Base-by-base conservation (phyloP, 2,797 vertebrate genomes). In the Clarias laeviceps region DNA sequence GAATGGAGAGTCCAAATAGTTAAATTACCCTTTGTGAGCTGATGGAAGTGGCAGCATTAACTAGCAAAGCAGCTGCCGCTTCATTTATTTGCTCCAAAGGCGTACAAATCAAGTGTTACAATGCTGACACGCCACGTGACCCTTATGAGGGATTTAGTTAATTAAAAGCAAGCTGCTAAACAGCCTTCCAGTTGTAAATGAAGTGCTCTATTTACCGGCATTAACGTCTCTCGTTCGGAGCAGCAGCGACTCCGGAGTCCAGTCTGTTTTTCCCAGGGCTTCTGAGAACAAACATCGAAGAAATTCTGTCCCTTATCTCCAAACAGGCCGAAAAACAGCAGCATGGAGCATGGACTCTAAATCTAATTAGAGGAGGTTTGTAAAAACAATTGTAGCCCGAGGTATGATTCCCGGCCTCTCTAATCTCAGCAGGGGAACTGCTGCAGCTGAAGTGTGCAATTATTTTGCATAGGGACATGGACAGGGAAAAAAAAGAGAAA, bases 241-340 rank as follows among this genome's bases (percentile, higher is more conserved):
- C 84, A 81, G 85, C 87, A 81, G 85, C 87, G 88, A 87, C 87
- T 88, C 88, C 64, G 86, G 91, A 91, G 90, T 90, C 87, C n/a
- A 50, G 80, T 89, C 90, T 90, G 87, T 59, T 89, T 88, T 92
- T 91, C 90, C 88, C 7, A 74, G n/a, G 88, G 91, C 90, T 34
- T 88, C 90, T 15, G 80, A 91, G 92, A 77, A 77, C 27, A 90
- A 85, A 89, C 90, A 70, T 89, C 85, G 88, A 88, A 89, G 84
- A 92, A 93, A 92, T 93, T 87, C 93, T 88, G 90, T 84, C 90
- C 82, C 90, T 94, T 93, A 94, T 94, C 92, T 89, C 45, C 82
- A 90, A 59, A 78, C 89, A 88, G 82, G 77, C 84, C 88, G 70
- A 92, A 91, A 50, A 94, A 88, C 84, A 82, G 86, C 87, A 88